Base-by-base conservation (phyloP, 2,797 vertebrate genomes). In the Eospalax fontanierii region DNA sequence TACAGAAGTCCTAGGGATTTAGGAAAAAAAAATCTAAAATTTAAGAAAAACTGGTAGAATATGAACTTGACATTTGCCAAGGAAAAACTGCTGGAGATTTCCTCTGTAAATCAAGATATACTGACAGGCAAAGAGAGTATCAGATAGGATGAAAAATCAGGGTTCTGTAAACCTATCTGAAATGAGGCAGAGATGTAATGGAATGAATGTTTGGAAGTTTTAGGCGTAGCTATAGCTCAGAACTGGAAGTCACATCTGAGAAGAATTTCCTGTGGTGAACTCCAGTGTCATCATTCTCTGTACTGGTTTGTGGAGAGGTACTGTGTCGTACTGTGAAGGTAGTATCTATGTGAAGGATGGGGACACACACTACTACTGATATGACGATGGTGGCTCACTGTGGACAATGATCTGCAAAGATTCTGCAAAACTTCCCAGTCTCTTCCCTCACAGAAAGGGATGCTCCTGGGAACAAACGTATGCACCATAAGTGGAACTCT, bases 21-120 rank as follows among this genome's bases (percentile, higher is more conserved):
- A 74, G 81, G 6, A 76, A 73, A 76, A 73, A 43, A 87, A 68
- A 90, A 63, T 43, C 59, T 84, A 82, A 84, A 82, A 46, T 59
- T 70, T 33, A 76, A 92, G 61, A 78, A 89, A 89, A 83, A 61
- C n/a, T 33, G 76, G 4, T 70, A 12, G 57, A 85, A 87, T 61
- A 43, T 75, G 74, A 92, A 75, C 81, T 90, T 84, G 73, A 80
- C 90, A 91, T 43, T 94, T 76, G 43, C 4, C 90, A 21, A 70
- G 87, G 83, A 88, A 90, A 74, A 95, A 59, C 59, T 92, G 65
- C 57, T 90, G 74, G 40, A 6, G 40, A 79, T 71, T 90, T 74
- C 46, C 85, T 79, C 90, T 79, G 92, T 89, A 90, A 90, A 91
- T 91, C 63, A 95, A 81, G 68, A 38, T 73, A 91, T 28, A 24